Conservation (phyloP, 1,140 invertebrate genomes). For the Cotesia glomerata region DNA sequence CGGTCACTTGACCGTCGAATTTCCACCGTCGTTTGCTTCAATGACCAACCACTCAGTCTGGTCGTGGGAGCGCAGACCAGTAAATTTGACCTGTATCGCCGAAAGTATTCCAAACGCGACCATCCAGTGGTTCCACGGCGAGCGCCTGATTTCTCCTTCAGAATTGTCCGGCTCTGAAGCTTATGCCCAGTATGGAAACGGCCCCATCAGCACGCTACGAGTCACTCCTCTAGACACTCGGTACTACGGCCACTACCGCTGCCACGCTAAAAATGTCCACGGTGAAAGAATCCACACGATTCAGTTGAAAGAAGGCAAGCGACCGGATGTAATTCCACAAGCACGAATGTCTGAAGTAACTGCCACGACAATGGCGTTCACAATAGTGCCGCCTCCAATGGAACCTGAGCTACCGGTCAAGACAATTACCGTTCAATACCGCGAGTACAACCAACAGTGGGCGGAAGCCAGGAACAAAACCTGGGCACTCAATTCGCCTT, state of each 20-base stretch:
- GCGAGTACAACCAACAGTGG: constrained; percentile 71
- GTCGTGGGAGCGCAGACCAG: constrained; percentile 80
- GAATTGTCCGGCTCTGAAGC: constrained; percentile 59
- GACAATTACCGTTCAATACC: constrained; percentile 78
- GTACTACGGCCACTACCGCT: constrained; percentile 81
- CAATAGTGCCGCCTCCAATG: constrained; percentile 73
- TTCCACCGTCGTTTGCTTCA: constrained; percentile 79
- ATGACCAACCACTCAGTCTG: constrained; percentile 75
- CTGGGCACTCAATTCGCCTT: constrained; percentile 76
- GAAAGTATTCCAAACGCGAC: constrained; percentile 92
- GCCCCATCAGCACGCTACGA: constrained; percentile 73
- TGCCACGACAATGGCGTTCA: constrained; percentile 84
- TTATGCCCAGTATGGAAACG: constrained; percentile 70
- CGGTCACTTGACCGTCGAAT: constrained; percentile 85
- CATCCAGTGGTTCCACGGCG: constrained; percentile 76
- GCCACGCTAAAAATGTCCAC: constrained; percentile 78
- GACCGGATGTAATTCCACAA: constrained; percentile 66
- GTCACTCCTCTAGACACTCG: constrained; percentile 69
- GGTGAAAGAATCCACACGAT: constrained; percentile 73
- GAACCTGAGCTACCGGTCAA: constrained; percentile 77
- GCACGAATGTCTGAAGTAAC: constrained; percentile 71
- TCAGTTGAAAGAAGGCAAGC: constrained; percentile 74
- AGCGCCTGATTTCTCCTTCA: constrained; percentile 47
- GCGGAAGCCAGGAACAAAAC: constrained; percentile 71
- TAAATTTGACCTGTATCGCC: constrained; percentile 87